These are phyloP conservation scores for Amblyjoppa proteus DNA, from an alignment of 2,888 invertebrate genomes.

Conservation along the genomic window DNA sequence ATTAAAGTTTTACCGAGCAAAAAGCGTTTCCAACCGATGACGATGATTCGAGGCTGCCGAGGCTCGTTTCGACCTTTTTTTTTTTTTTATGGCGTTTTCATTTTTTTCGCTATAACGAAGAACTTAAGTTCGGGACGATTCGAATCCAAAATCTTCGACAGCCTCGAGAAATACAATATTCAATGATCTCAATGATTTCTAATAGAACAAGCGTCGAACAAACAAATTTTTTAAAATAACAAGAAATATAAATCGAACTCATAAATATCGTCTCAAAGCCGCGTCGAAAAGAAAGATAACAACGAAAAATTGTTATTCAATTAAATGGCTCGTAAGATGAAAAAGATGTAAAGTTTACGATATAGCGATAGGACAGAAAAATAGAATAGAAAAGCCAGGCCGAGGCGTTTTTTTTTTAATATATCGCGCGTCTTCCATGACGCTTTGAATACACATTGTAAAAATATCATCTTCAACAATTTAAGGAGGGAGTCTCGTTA, in stretches of 20 bases:
- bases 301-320: not conserved
- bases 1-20: constrained; percentile 48
- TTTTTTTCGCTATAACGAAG: not conserved
- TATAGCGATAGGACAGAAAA: constrained; percentile 54
- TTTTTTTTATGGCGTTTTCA: not conserved
- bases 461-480: constrained; percentile 21
- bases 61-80: not conserved
- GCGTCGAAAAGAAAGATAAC: constrained; percentile 25
- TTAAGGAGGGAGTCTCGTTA: too few relatives aligned
- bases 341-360: constrained; percentile 36
- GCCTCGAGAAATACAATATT: constrained; percentile 12
- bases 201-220: constrained; percentile 59
- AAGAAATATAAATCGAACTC: constrained; percentile 15
- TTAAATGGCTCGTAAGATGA: constrained; percentile 30
- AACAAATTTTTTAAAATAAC: not conserved
- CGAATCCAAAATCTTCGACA: constrained; percentile 31
- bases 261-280: constrained; percentile 45
- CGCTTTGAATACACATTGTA: constrained; percentile 42
- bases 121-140: not conserved
- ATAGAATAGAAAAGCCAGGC: constrained; percentile 56
- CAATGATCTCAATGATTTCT: constrained; percentile 35
- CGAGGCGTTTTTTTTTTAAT: constrained; percentile 58
- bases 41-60: constrained; percentile 51
- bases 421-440: constrained; percentile 60
- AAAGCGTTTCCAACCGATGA: constrained; percentile 55